Base-by-base conservation (phyloP, 2,797 vertebrate species). In the Pelodytes ibericus region DNA sequence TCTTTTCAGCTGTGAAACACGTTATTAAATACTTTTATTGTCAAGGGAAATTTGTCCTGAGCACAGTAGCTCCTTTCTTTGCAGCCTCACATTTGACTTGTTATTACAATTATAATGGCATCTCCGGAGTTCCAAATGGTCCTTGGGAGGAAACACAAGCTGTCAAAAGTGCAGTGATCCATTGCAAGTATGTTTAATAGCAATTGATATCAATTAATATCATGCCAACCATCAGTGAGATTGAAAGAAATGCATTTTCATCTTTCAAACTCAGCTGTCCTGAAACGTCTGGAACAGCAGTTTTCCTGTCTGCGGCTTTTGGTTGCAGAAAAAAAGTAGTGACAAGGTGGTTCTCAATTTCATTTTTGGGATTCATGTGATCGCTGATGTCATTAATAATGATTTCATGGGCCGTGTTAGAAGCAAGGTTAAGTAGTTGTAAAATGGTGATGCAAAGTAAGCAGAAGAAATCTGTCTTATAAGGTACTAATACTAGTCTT, bases 41-140 rank as follows among this genome's bases (percentile, higher is more conserved):
- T 77, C 75, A 72, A 53, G 75, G 75, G 75, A 77, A 77, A 77
- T 72, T 67, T 77, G 71, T 79, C 63, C 77, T 61, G 58, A 62
- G 64, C 41, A 62, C 77, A 69, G 71, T 79, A 68, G 69, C 69
- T 18, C 61, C 51, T 66, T 77, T 72, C 69, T 71, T 72, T 33
- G 56, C n/a, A 59, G 33, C 41, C 82, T 76, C 79, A 16, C 80
- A 82, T 79, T 82, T 82, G 77, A 61, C 80, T 24, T 24, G 0
- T 89, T 82, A 72, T 81, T 84, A 78, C 75, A 72, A 82, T 88
- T 84, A 78, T 36, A 61, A 68, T 49, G 22, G 62, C 62, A 44
- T 29, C 33, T 4, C 25, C 7, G 31, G 24, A 25, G 39, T 16
- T 61, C 24, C 11, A 62, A 77, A 60, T 78, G 30, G 76, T 44